Evolutionary conservation across 2,113 vertebrate genomes (phyloP), one percentile per base, ranked within the genome.

Genomic region (Leptodactylus fuscus): DNA sequence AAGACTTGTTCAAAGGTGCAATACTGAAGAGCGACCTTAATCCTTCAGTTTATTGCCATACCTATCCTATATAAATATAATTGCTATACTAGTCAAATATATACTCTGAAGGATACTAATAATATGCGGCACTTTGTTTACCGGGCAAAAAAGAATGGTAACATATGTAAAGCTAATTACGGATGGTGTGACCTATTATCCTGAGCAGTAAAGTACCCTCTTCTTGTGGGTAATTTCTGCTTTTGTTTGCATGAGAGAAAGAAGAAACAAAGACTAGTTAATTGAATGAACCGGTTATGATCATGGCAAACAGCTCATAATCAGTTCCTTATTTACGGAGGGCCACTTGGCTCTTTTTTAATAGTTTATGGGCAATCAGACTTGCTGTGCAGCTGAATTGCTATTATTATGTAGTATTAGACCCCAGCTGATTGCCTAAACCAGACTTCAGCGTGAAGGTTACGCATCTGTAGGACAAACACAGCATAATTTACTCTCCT

Each of bases 381-480:
- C 65, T 80, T 58, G 65, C 70, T 58, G 82, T 32, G 82, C 34
- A 81, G 62, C 71, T 70, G 70, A 81, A 76, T 76, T 71, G 84
- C 84, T 73, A 67, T 78, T 76, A 67, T 81, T 69, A 69, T 67
- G 70, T 76, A 85, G 82, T 69, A 58, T 81, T 85, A 85, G 53
- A 55, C 70, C 41, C 86, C 76, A 18, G 82, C 82, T 48, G 76
- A 73, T 81, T 71, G 81, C 84, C 58, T 85, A 80, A 85, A 80
- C 76, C 84, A 85, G 84, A 80, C 81, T 84, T 27, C 8, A 81
- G 87, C 73, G 81, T 81, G 76, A 82, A 84, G 86, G 82, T 55
- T 83, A 84, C 67, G 16, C 36, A 36, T 81, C 65, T 81, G 69
- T 81, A 81, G 77, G 77, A 74, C 53, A 69, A 80, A 69, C 29